Base-by-base conservation (phyloP, 35 echinoderm and acorn worm genomes). In the Ophiothrix spiculata region DNA sequence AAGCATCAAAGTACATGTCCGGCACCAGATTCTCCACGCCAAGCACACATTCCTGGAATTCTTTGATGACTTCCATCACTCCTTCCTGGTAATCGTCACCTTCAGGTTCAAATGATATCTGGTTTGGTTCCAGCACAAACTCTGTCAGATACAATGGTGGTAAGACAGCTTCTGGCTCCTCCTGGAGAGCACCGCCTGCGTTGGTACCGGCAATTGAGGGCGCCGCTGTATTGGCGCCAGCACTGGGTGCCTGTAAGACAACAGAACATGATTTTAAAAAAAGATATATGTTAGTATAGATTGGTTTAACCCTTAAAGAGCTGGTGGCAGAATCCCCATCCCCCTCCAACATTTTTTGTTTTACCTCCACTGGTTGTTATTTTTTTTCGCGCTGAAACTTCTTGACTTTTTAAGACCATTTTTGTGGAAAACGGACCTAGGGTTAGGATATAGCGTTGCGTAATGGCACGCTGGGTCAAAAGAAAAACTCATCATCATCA, bases 1-100 rank as follows among this genome's bases (percentile, higher is more conserved):
- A 98, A 0, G 95, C 95, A 91, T 98, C 95, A 91, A 98, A 98
- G 86, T 98, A 98, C 16, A 56, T 88, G 79, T 98, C 95, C 4
- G 95, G 95, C 14, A 98, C 95, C n/a, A 98, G 86, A 73, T 98
- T 98, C 40, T 91, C 89, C 0, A 98, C 95, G 76, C 95, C 89
- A 1, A 98, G 83, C 12, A 98, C 95, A 91, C 95, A 98, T 16
- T 98, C 92, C 83, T 98, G 91, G 87, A 98, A 98, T 64, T 84
- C 63, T 32, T 91, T 88, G 42, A 98, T 94, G 49, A 93, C 92
- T 63, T 98, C 95, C 13, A 85, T 83, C 15, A 94, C 88, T 0
- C 95, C 95, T 2, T 91, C 92, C 56, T 98, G 95, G 79, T 91
- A 98, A 29, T 98, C 89, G 75, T 98, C 92, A 31, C 88, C 84